Evolutionary conservation across 2,113 vertebrate genomes (phyloP), one percentile per base, ranked within the genome.

Genomic region (Brienomyrus brachyistius): DNA sequence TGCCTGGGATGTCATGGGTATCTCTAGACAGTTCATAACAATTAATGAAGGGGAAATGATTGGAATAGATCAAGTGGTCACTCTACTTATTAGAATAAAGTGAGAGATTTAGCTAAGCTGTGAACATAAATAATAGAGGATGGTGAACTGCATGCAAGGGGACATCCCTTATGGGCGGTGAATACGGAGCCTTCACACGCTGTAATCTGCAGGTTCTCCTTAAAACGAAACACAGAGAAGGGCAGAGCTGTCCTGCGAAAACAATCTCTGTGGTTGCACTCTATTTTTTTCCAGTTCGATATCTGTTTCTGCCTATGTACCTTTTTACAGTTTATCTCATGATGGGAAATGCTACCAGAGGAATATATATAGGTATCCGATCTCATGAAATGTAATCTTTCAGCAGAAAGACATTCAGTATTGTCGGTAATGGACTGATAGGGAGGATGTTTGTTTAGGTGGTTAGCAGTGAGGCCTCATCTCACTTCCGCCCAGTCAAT

Each of bases 21-120:
- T 47, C 15, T 21, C 80, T 43, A 21, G 43, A 83, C 80, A 45
- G 80, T 47, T 48, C 80, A 83, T 83, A 84, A 48, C 45, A 48
- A 47, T 84, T 84, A 84, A 84, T n/a, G 45, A 48, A 84, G 43
- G 45, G 82, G 82, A 84, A 84, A 84, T 84, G 23, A 84, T 84
- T 84, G 82, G 82, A 84, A 84, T 80, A 84, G 74, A 80, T 80
- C 70, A 77, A 17, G 70, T 77, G 70, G 70, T 77, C 74, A 80
- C 35, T 77, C 27, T 43, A 19, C 74, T 80, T 80, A 80, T 80
- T 80, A 43, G 74, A 43, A 80, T 17, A 35, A 80, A 80, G 13
- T 80, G 74, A 80, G 74, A 43, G 35, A 80, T 43, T 5, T 80
- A 80, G 74, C 70, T 77, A 77, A 40, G 27, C 74, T 80, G 74